Evolutionary conservation across 2,113 vertebrate genomes (phyloP), one percentile per base, ranked within the genome.

Genomic region (Pipra filicauda): DNA sequence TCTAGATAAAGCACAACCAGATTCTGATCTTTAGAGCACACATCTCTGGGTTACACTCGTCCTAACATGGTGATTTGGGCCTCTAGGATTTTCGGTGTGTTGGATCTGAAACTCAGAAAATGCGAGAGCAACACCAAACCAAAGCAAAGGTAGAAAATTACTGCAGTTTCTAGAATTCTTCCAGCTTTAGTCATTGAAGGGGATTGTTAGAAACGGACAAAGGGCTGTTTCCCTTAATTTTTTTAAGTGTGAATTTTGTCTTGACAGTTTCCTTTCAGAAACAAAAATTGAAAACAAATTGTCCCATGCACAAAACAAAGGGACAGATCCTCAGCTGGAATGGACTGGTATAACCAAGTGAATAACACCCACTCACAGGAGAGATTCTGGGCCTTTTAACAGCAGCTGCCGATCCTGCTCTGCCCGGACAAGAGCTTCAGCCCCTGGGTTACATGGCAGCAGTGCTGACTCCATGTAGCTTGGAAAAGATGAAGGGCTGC

Each of bases 241-340:
- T 91, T 94, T 94, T 28, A 91, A 96, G 94, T 79, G 88, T 76
- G 87, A 95, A 96, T 97, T 96, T 95, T 79, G 85, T 95, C 87
- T 93, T 96, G 95, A 96, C 93, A 91, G 93, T 94, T 96, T 97
- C 95, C 93, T 96, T 96, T 96, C 89, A 95, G 93, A 96, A 93
- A 95, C 78, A 96, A 85, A 88, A 91, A 97, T 92, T 94, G 91
- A 96, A 96, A 96, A 93, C 95, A 96, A 96, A 96, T 91, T 94
- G 89, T 97, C 90, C 77, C 44, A 27, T 76, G 54, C 78, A 89
- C 91, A 89, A 95, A 89, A 95, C 91, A 94, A 96, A 97, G 75
- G 81, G 84, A 77, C 71, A 89, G 94, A 85, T 58, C 91, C 93
- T 91, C 71, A 62, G 91, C 94, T 95, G 93, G 95, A 94, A 76